phyloP scores from a whole-genome alignment of 23 tunicate genomes.

The Clavelina lepadiformis region DNA sequence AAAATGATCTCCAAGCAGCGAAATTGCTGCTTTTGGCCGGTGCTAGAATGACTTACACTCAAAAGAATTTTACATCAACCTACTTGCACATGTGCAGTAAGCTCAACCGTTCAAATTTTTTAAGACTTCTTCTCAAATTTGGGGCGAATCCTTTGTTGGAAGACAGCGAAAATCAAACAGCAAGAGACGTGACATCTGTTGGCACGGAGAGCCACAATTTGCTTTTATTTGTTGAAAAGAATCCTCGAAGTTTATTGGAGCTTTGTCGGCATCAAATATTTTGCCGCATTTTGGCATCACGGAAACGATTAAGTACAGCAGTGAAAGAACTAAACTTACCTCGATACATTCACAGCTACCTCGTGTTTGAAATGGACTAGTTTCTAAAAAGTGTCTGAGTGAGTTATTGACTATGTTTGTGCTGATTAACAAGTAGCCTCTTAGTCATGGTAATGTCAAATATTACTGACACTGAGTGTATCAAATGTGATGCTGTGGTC shows the following conservation, averaged over 20 bases:
- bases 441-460: too few species aligned
- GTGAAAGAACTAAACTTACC: neutral
- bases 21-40: neutral
- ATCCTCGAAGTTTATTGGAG: neutral
- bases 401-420: too few species aligned
- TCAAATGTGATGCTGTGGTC: too few species aligned
- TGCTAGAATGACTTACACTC: neutral
- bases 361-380: neutral
- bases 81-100: neutral
- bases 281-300: too few species aligned
- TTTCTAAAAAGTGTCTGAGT: too few species aligned
- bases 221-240: neutral
- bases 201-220: neutral
- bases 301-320: neutral
- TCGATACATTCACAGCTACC: neutral
- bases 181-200: neutral
- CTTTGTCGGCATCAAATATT: too few species aligned
- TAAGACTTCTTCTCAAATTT: neutral
- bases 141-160: neutral
- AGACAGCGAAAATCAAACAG: neutral
- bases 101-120: neutral
- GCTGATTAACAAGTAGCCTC: too few species aligned
- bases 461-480: too few species aligned
- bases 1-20: neutral
- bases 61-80: neutral